Evolutionary conservation across 2,113 vertebrate genomes (phyloP), one percentile per base, ranked within the genome.

Genomic region (Tyto alba): DNA sequence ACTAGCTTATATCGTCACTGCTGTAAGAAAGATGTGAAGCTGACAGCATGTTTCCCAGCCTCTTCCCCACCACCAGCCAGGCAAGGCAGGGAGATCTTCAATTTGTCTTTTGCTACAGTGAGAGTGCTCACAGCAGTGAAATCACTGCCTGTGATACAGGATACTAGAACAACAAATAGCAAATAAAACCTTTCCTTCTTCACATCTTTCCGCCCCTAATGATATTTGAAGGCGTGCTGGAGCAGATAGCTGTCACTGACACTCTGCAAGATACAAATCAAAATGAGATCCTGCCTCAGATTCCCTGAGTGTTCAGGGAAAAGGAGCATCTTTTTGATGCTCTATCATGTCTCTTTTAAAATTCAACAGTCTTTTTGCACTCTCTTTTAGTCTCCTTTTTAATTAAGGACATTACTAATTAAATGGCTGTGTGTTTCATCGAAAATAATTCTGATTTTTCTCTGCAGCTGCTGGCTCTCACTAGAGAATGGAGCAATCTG

Each of bases 391-490:
- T 17, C 38, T 73, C 15, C 56, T 85, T 75, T 85, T 25, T 6
- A 69, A 67, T 87, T 52, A 59, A 75, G n/a, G 48, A 13, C n/a
- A 23, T 80, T 43, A 12, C 55, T 90, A 34, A 91, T 93, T 34
- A 41, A 71, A 43, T 85, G 69, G 8, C 57, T 8, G 0, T 56
- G 55, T 76, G 67, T 64, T 94, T 89, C 38, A 57, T n/a, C 87
- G 43, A 3, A 45, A 53, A 50, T 7, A 0, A 0, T 38, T 92
- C 80, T 85, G 52, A 3, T 92, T 91, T 91, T 67, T 34, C 90
- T 79, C 62, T 88, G 52, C 98, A 99, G 99, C 96, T 99, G 99
- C 95, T 99, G 99, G 99, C 97, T 99, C 25, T 99, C 99, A 1
- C 95, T 99, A 80, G 96, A 98, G 73, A 98, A 98, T 0, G 99